These are phyloP conservation scores for Uloborus plumipes DNA, from an alignment of 2,888 invertebrate genomes.

Conservation along the genomic window DNA sequence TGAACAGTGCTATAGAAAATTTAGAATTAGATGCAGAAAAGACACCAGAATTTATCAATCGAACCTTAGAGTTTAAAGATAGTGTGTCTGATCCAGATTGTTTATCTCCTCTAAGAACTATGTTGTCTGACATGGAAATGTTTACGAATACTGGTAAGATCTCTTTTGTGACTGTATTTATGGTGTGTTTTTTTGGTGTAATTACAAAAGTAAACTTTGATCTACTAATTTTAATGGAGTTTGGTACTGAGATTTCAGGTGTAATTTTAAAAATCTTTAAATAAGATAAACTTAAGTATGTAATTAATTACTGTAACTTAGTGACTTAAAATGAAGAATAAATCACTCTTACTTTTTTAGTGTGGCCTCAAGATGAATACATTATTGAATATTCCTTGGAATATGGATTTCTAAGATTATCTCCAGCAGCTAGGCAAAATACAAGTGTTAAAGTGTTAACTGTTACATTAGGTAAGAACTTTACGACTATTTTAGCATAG, in stretches of 20 bases:
- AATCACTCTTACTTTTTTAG: slow-evolving; percentile 68
- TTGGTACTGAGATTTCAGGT: too few relatives aligned
- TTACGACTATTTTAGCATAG: not conserved
- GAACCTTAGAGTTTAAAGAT: slow-evolving; percentile 36
- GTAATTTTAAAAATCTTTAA: too few relatives aligned
- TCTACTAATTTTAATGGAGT: too few relatives aligned
- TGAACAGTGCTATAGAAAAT: not conserved
- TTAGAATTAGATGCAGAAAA: slow-evolving; percentile 30
- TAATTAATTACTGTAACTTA: too few relatives aligned
- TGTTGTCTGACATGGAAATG: slow-evolving; percentile 71
- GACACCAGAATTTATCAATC: slow-evolving; percentile 42
- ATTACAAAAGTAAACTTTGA: too few relatives aligned
- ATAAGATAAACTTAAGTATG: too few relatives aligned
- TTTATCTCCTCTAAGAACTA: slow-evolving; percentile 36
- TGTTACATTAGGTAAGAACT: slow-evolving; percentile 72
- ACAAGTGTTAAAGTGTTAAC: slow-evolving; percentile 88
- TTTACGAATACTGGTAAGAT: slow-evolving; percentile 76
- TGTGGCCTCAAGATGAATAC: slow-evolving; percentile 88
- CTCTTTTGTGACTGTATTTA: slow-evolving; percentile 7
- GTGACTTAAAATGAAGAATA: too few relatives aligned
- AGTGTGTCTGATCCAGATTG: slow-evolving; percentile 53
- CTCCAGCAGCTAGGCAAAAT: slow-evolving; percentile 86
- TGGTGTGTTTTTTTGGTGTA: too few relatives aligned
- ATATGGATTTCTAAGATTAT: slow-evolving; percentile 93
- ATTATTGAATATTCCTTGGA: slow-evolving; percentile 98